Base-by-base conservation (phyloP, 2,113 vertebrate species). In the Caloenas nicobarica region DNA sequence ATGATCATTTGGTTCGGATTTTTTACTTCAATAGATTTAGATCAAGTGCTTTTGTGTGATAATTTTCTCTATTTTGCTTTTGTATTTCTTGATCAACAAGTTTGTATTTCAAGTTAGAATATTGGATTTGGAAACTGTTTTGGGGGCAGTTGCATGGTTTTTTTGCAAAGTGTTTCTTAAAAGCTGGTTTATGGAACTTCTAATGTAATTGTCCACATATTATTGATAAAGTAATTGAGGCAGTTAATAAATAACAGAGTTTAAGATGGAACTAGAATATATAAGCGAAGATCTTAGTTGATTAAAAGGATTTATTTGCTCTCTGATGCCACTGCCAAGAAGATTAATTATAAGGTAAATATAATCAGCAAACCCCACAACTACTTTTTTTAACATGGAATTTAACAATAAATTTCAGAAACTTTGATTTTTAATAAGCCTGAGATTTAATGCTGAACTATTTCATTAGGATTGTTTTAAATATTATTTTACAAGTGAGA, bases 281-380 rank as follows among this genome's bases (percentile, higher is more conserved):
- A 34, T 42, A 89, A 80, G 77, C 73, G 8, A 95, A 69, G 21
- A 71, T 38, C 34, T 77, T 87, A 92, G 76, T 56, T 86, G 31
- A 86, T 94, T 77, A 44, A 84, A 94, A 95, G 46, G 13, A 92
- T 92, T 82, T 90, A 61, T 64, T 36, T 85, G 36, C 16, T 81
- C 22, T 91, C 14, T 81, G 40, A 77, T 68, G 28, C 42, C n/a
- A 53, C 53, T 91, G 33, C 25, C 70, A 89, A 46, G 66, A 93
- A 92, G 68, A 70, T 80, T 96, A 94, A 96, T 95, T 92, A 38
- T n/a, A 44, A 84, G 82, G 70, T 79, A 86, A 74, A 88, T 81
- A 69, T 21, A 62, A 56, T 82, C 42, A 91, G 40, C 16, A 95
- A 94, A 87, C 29, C 22, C 29, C 17, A 22, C 16, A 76, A 25